These are phyloP conservation scores for Hydrochoerus hydrochaeris DNA, from an alignment of 2,113 vertebrate species.

Conservation along the genomic window DNA sequence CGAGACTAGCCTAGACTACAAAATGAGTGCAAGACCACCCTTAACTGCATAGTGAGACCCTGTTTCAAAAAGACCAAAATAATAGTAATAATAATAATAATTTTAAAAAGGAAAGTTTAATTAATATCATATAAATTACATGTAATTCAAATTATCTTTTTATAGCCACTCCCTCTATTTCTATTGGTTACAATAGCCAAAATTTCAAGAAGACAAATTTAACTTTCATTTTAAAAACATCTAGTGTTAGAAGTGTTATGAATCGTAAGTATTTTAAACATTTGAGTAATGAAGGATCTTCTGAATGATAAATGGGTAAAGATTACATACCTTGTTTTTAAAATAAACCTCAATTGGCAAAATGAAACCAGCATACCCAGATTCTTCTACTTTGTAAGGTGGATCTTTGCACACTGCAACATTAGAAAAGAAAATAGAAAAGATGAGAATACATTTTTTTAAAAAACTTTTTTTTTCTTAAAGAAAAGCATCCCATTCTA, in stretches of 20 bases:
- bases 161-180: constrained; percentile 36
- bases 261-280: constrained; percentile 58
- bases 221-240: constrained; percentile 60
- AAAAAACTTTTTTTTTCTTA: background rate
- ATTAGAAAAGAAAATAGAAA: constrained; percentile 71
- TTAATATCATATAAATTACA: constrained; percentile 50
- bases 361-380: constrained; percentile 95
- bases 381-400: constrained; percentile 96
- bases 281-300: constrained; percentile 43
- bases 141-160: constrained; percentile 54
- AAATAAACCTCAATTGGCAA: constrained; percentile 96
- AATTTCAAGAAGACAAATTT: constrained; percentile 53
- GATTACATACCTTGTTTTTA: constrained; percentile 92
- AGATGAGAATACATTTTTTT: constrained; percentile 41
- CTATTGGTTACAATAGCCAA: constrained; percentile 26
- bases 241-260: constrained; percentile 1
- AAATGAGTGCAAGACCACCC: no score
- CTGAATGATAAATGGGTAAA: constrained; percentile 57
- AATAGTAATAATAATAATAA: no score
- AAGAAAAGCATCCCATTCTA: background rate
- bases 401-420: constrained; percentile 94
- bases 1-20: no score
- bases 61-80: no score
- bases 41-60: no score
- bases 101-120: background rate